Evolutionary conservation across 2,797 vertebrate species (phyloP), one percentile per base, ranked within the genome.

Genomic region (Myotis planiceps): DNA sequence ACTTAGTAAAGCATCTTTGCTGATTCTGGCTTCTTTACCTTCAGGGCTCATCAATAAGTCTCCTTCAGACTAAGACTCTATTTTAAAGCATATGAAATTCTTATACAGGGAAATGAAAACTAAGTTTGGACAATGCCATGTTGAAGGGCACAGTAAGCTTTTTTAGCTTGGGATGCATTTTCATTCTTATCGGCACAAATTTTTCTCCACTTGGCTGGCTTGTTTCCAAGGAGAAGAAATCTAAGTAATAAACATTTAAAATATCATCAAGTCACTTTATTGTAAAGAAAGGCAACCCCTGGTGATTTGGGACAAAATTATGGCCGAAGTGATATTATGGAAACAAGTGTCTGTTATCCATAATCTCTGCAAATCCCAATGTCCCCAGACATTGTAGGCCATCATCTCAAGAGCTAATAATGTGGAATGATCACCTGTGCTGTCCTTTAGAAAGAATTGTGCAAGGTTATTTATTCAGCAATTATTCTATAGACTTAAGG

Each of bases 371-470:
- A 53, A 27, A 58, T 39, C 29, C n/a, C 32, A 49, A 21, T 34
- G 63, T 16, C 25, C 18, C 34, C 42, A 76, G 14, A 23, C 15
- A 49, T 34, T 29, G 42, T 74, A 39, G 3, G 27, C 3, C 18
- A 27, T 94, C 37, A 8, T 88, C 39, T 78, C 72, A 63, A 72
- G 29, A 93, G 21, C 74, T 90, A 47, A 69, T 72, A 68, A 74
- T 32, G 6, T 3, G 55, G 37, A 60, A 39, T 42, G 29, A 75
- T 88, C 42, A 51, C 79, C 37, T 87, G 18, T 79, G 25, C 13
- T 74, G 2, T 66, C 87, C 45, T 92, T 79, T 86, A 37, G 19
- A 86, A 95, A 75, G 80, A 86, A 49, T 63, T 92, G 37, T 63
- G 29, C 47, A 84, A 86, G 37, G 8, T 90, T 49, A 23, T 84